Base-by-base conservation (phyloP, 2,888 invertebrate species). In the Dolichopus griseipennis region DNA sequence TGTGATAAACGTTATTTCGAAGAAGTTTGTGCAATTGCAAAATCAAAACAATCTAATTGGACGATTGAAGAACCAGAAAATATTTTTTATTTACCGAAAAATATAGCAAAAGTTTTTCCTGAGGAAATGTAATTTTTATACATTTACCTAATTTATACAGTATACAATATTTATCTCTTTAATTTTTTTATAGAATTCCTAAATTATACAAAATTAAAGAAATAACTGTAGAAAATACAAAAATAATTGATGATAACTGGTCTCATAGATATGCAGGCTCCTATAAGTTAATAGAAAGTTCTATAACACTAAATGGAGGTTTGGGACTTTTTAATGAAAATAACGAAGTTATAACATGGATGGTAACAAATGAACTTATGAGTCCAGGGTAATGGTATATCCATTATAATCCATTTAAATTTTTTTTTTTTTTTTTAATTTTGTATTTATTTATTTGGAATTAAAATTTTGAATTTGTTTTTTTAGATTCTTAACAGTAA, bases 241-340 rank as follows among this genome's bases (percentile, higher is more conserved):
- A 65, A 12, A 27, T 70, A 18, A 71, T 73, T 18, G 68, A 72
- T 62, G 66, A 71, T 3, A 64, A 66, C 10, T 73, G 73, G 72
- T 67, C 68, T 8, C 67, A 72, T 33, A 68, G 66, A 12, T 72
- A 71, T 43, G 27, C 67, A 1, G 69, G 68, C 8, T 71, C 73
- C 6, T 67, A 68, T 15, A 64, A 68, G 20, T 69, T 69, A 1
- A 66, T 73, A 2, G 61, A 67, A 20, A 61, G 67, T 7, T 69
- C 69, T 3, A 71, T 73, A 34, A 34, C 66, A 62, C 62, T 69
- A 2, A 71, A 70, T 62, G 68, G 68, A 9, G 70, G 71, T 4
- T 68, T 69, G 10, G 69, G 72, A 20, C 61, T 72, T 27, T 70
- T 70, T 20, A 68, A 65, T 27, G 66, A 64, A 37, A 68, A 68